Base-by-base conservation (phyloP, 1,140 invertebrate genomes). In the Lucilia cuprina region DNA sequence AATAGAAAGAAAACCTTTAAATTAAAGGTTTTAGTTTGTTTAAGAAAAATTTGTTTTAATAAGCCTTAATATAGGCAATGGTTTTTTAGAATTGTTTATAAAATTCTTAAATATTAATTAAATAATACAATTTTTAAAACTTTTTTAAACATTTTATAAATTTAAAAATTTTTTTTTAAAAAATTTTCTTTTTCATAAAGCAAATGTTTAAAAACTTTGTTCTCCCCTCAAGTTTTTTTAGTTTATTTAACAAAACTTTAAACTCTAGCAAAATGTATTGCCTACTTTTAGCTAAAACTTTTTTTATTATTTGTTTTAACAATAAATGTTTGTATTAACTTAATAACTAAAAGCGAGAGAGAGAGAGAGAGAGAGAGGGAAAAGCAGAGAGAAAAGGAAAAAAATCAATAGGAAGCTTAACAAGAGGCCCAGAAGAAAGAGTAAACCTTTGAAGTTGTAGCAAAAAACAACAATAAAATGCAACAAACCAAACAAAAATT, bases 201-300 rank as follows among this genome's bases (percentile, higher is more conserved):
- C 74, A 77, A 77, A 34, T 77, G 74, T 14, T 77, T 77, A 41
- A 41, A 41, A 41, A 41, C 35, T 77, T 77, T 35, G 35, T 41
- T 77, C 5, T 41, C 47, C 47, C 5, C 30, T 77, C 13, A 17
- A n/a, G 2, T 21, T 41, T 34, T 75, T 75, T 25, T 25, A 34
- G 13, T 25, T 75, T 25, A 5, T 34, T 34, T 34, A 25, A n/a
- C 25, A 77, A 34, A 41, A 47, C 30, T 41, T 34, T 41, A 34
- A 41, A 41, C 30, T 13, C 17, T 41, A 41, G 17, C 35, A 41
- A n/a, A 25, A 74, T 77, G 25, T 77, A 77, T 77, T 77, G 74
- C 74, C 74, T 77, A 77, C 74, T 77, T 77, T 77, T 35, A 77
- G 50, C 13, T 55, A 14, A 55, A 55, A 55, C 50, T 55, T 55